Evolutionary conservation across 2,113 vertebrate genomes (phyloP), one percentile per base, ranked within the genome.

Genomic region (Coracopsis vasa): DNA sequence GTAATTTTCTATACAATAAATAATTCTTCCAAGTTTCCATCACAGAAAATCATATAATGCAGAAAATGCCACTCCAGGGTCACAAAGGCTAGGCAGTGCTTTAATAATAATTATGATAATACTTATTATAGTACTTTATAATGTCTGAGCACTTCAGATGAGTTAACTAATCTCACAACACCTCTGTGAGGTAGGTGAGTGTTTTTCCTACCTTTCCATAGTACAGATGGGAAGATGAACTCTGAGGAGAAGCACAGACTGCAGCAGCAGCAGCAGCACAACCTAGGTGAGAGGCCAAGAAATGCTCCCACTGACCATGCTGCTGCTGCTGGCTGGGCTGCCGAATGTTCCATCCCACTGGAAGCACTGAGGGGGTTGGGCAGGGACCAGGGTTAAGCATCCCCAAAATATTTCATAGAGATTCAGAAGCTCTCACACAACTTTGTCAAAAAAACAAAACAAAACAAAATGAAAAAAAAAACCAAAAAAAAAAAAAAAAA

Each of bases 11-110:
- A 95, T 97, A 97, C 88, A 98, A 98, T 98, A 98, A 98, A 98
- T 98, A 98, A 97, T 94, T 93, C 82, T 97, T 96, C 61, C 71
- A 94, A 88, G 37, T 88, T 96, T 97, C 96, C 94, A 80, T 85
- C 92, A 67, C 9, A 95, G 95, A 96, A 97, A 92, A 87, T 91
- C 90, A 87, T 60, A 95, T 90, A 97, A 91, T 84, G 90, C 86
- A 95, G 94, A 96, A 90, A 97, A 89, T 82, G 53, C 95, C 79
- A 39, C 83, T 93, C 89, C 75, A 78, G 96, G 97, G 98, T 98
- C 95, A 97, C 62, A 60, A 88, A 83, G 92, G 97, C 97, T 98
- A 99, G 98, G 98, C 98, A 98, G 98, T 96, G 94, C 96, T 97
- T 86, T 95, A 96, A 97, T 93, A 97, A 94, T 94, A 95, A 97